Base-by-base conservation (phyloP, 2,113 vertebrate species). In the Vimba vimba region DNA sequence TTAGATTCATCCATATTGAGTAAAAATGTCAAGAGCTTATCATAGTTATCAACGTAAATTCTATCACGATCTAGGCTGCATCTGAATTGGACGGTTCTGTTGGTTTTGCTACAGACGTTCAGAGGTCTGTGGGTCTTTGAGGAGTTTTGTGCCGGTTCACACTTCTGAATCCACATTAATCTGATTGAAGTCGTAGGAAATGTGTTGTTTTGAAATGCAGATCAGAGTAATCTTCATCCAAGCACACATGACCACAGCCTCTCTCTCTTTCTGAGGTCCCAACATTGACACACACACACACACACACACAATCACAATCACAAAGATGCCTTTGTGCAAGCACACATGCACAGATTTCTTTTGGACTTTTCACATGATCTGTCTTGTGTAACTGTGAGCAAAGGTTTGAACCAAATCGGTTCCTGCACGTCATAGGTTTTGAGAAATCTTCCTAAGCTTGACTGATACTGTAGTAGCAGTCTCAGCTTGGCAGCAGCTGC, bases 111-210 rank as follows among this genome's bases (percentile, higher is more conserved):
- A 12, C 23, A 74, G 71, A n/a, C 1, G 12, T 74, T 36, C 71
- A 45, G 21, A n/a, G 4, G 9, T 13, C 39, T 74, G 12, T n/a
- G 4, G 36, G 69, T 73, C 69, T 73, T 43, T 74, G 23, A 74
- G 73, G 73, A 45, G 73, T 12, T 43, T n/a, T 52, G 73, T 9
- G 45, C 17, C n/a, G 21, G 25, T 81, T 88, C 87, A 82, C 87
- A 90, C 75, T 89, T 80, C 25, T 87, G 77, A 92, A 89, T 89
- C 84, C 85, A 90, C 85, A 88, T 87, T 86, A 88, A 90, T 91
- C 85, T 68, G 66, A 80, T 76, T 84, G 81, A 89, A 90, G 89
- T 86, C 68, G 62, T 47, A 66, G 66, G 55, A 87, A 84, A 89
- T 77, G 84, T 86, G 74, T 71, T 19, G 66, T 87, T 89, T 69